A percentile compares a stretch with the other conserved stretches of the same genome.
Conservation (phyloP, 2,888 invertebrate species). For the Pseudococcus jackbeardsleyi region DNA sequence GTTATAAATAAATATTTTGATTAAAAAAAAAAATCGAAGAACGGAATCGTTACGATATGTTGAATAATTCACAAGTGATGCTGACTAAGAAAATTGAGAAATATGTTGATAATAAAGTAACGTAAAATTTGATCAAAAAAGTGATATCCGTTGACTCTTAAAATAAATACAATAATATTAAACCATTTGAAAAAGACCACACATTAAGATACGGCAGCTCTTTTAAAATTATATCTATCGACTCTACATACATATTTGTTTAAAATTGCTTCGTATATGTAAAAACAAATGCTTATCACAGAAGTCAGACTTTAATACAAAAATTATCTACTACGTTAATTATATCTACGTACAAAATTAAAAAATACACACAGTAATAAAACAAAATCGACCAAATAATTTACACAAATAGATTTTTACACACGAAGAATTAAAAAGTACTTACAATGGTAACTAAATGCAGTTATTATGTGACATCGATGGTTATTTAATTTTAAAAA, state of each 20-base stretch:
- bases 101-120: too few species aligned
- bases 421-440: constrained; percentile 12
- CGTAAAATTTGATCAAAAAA: not conserved
- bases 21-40: not conserved
- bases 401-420: not conserved
- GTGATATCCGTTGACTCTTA: not conserved
- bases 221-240: not conserved
- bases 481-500: not conserved
- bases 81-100: not conserved
- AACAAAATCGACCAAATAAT: not conserved
- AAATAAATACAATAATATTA: not conserved
- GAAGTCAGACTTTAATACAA: constrained; percentile 43
- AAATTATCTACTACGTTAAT: not conserved
- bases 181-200: not conserved
- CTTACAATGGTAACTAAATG: constrained; percentile 31
- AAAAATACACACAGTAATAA: not conserved
- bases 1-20: not conserved
- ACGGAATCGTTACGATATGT: constrained; percentile 25
- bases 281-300: constrained; percentile 36
- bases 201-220: constrained; percentile 20
- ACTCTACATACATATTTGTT: not conserved
- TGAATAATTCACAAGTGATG: not conserved
- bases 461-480: not conserved
- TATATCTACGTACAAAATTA: not conserved
- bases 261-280: not conserved